These are phyloP conservation scores for Conops quadrifasciatus DNA, from an alignment of 2,888 invertebrate genomes.

Conservation along the genomic window DNA sequence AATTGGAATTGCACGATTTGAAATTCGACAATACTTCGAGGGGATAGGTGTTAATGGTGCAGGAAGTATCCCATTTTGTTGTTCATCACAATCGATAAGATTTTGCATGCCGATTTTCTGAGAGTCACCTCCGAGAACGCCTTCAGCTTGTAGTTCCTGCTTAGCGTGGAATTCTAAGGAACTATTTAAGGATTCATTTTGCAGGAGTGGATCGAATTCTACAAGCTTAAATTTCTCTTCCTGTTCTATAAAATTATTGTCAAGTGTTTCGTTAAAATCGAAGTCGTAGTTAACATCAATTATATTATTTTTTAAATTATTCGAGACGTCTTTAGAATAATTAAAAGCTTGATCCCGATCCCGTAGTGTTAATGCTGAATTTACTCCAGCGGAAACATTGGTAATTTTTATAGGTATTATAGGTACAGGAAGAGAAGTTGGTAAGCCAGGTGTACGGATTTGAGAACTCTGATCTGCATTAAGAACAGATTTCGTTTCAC, in stretches of 20 bases:
- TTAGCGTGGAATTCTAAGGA: constrained; percentile 1
- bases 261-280: constrained; percentile 78
- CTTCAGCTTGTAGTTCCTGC: constrained; percentile 41
- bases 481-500: constrained; percentile 19
- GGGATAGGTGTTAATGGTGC: constrained; percentile 69
- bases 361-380: constrained; percentile 68
- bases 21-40: constrained; percentile 71
- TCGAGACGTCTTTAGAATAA: constrained; percentile 68
- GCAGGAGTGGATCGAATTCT: constrained; percentile 63
- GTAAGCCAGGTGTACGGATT: constrained; percentile 30
- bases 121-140: constrained; percentile 62
- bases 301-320: constrained; percentile 70
- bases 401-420: constrained; percentile 53
- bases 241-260: constrained; percentile 75
- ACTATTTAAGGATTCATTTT: constrained; percentile 34
- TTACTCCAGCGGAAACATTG: constrained; percentile 38
- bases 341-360: constrained; percentile 67
- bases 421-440: constrained; percentile 41
- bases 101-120: constrained; percentile 32
- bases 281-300: constrained; percentile 80
- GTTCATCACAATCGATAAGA: constrained; percentile 28
- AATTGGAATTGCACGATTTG: constrained; percentile 72
- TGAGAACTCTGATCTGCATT: constrained; percentile 23
- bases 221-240: constrained; percentile 59
- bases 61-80: constrained; percentile 67